Evolutionary conservation across 2,113 vertebrate species (phyloP).

Genomic region (Myiopsitta monachus): DNA sequence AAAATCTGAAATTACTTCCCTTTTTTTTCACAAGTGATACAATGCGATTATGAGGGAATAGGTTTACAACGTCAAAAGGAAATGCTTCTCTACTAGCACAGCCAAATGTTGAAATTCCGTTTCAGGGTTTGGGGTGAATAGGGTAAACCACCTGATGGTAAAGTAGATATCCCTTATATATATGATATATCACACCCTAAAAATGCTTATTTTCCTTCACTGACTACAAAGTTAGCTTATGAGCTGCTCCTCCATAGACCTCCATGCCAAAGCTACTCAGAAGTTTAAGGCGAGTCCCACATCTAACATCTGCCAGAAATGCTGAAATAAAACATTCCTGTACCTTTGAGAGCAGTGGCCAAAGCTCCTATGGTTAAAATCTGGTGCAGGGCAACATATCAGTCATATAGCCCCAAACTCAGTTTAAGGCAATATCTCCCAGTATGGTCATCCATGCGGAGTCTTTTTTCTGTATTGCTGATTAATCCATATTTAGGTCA

Average conservation of each 20-base stretch:
- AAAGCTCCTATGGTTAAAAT: neutral
- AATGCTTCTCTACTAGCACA: neutral
- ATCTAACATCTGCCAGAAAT: neutral
- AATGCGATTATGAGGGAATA: neutral
- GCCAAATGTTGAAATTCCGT: neutral
- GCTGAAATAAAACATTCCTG: neutral
- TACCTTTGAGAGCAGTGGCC: neutral
- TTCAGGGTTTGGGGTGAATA: neutral
- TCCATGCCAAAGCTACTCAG: neutral
- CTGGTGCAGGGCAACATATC: neutral
- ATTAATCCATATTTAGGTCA: neutral
- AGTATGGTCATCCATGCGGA: neutral
- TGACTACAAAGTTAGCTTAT: neutral
- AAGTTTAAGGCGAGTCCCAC: neutral
- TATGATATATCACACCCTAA: neutral
- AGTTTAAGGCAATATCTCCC: neutral
- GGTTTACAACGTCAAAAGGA: neutral
- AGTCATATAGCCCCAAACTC: neutral
- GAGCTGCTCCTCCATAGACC: neutral
- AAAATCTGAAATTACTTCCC: neutral
- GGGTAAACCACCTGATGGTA: neutral
- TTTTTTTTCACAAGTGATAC: neutral
- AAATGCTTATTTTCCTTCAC: neutral
- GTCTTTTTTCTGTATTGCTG: neutral
- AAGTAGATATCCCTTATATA: neutral